Percentiles rank a stretch among this genome's conserved stretches.
Evolutionary conservation across 1,140 invertebrate genomes (phyloP).

Genomic region (Daktulosphaira vitifoliae): DNA sequence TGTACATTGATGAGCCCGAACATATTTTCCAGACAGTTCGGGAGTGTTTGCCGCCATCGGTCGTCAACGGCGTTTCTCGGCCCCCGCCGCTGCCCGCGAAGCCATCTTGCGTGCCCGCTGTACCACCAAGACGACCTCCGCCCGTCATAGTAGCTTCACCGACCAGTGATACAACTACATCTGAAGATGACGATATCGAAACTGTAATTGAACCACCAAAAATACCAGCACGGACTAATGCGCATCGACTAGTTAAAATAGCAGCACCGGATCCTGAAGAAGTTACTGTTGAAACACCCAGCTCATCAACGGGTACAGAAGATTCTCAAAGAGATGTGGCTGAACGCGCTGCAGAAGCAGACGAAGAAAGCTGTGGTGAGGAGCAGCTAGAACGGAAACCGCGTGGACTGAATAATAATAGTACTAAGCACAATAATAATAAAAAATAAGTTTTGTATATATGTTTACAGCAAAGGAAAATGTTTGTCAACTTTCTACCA

Average conservation of each 20-base stretch:
- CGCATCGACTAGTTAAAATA: constrained; percentile 35
- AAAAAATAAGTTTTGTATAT: background rate
- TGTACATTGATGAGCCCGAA: constrained; percentile 35
- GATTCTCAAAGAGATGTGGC: constrained; percentile 38
- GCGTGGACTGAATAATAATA: background rate
- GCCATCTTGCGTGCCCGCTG: constrained; percentile 34
- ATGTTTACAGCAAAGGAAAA: background rate
- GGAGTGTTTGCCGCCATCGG: constrained; percentile 39
- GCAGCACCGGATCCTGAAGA: constrained; percentile 10
- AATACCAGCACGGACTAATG: constrained; percentile 15
- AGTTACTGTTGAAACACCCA: constrained; percentile 38
- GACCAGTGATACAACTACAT: constrained; percentile 38
- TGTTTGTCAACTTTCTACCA: constrained; percentile 29
- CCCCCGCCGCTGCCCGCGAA: constrained; percentile 37
- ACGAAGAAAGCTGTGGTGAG: constrained; percentile 39
- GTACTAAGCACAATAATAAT: background rate
- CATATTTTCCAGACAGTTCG: constrained; percentile 42
- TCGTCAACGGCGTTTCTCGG: constrained; percentile 36
- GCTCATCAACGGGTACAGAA: constrained; percentile 40
- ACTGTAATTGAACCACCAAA: constrained; percentile 4
- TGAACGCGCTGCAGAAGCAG: constrained; percentile 38
- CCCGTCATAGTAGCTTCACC: constrained; percentile 38
- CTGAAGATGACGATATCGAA: constrained; percentile 30
- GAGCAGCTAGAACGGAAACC: constrained; percentile 32
- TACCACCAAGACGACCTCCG: constrained; percentile 20